Percentiles rank a stretch among this genome's conserved stretches.
Conservation (phyloP, 2,113 vertebrate genomes). For the Noturus placidus region DNA sequence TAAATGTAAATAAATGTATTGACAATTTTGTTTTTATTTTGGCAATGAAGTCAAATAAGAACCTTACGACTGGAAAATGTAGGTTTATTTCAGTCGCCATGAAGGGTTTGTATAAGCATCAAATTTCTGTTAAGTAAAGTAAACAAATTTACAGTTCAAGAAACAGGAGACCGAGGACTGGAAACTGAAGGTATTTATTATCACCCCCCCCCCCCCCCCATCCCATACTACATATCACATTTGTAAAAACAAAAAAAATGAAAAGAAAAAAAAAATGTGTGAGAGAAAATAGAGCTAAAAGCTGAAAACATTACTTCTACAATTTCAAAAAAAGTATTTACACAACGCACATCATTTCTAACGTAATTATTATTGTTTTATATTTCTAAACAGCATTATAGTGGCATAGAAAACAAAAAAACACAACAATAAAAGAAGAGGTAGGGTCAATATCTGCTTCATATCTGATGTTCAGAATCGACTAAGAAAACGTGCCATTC, state of each 20-base stretch:
- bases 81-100: not conserved
- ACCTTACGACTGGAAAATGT: not conserved
- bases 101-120: not conserved
- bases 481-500: conserved; percentile 19
- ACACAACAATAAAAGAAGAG: conserved; percentile 9
- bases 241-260: conserved; percentile 47
- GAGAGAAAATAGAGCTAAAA: conserved; percentile 25
- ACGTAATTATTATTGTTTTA: conserved; percentile 23
- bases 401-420: conserved; percentile 42
- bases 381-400: conserved; percentile 50
- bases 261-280: conserved; percentile 19
- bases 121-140: not conserved
- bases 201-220: conserved; percentile 1
- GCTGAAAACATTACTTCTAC: conserved; percentile 13
- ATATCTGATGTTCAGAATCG: conserved; percentile 35
- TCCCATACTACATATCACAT: conserved; percentile 57
- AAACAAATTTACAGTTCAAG: not conserved
- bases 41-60: not conserved
- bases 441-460: conserved; percentile 50
- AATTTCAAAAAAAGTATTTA: conserved; percentile 55
- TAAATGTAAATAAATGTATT: too few relatives aligned
- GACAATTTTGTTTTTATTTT: not conserved
- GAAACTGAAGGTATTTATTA: conserved; percentile 25
- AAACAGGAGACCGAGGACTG: not conserved
- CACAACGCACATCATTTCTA: conserved; percentile 51